Conservation (phyloP, 2,888 invertebrate species). For the Melieria crassipennis region DNA sequence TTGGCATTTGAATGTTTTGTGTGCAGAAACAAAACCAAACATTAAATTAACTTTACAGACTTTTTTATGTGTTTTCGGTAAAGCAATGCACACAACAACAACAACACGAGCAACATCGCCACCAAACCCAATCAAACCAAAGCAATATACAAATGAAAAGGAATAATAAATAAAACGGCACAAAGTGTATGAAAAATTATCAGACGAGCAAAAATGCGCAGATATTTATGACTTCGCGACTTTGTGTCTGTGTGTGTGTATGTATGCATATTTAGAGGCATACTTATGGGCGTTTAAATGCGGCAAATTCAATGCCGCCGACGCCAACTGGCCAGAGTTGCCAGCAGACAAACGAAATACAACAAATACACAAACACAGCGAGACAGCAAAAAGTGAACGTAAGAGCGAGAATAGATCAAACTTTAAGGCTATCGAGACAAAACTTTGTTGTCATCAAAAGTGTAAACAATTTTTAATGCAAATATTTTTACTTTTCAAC, state of each 20-base stretch:
- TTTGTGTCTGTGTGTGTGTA: background rate
- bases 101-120: background rate
- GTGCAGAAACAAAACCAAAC: background rate
- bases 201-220: background rate
- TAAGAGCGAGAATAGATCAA: too few relatives aligned
- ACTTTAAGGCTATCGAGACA: too few relatives aligned
- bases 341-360: too few relatives aligned
- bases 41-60: conserved; percentile 6
- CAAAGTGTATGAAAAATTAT: background rate
- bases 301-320: too few relatives aligned
- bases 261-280: background rate
- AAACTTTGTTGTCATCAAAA: too few relatives aligned
- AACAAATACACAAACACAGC: too few relatives aligned
- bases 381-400: too few relatives aligned
- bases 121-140: background rate
- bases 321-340: too few relatives aligned
- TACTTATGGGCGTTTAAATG: background rate
- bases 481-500: too few relatives aligned
- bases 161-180: background rate
- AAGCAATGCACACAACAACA: background rate
- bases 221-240: background rate
- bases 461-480: too few relatives aligned
- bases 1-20: too few relatives aligned
- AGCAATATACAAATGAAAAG: background rate
- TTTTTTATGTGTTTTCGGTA: conserved; percentile 6